Evolutionary conservation across 1,140 invertebrate species (phyloP), one percentile per base, ranked within the genome.

Genomic region (Drosophila sp.): DNA sequence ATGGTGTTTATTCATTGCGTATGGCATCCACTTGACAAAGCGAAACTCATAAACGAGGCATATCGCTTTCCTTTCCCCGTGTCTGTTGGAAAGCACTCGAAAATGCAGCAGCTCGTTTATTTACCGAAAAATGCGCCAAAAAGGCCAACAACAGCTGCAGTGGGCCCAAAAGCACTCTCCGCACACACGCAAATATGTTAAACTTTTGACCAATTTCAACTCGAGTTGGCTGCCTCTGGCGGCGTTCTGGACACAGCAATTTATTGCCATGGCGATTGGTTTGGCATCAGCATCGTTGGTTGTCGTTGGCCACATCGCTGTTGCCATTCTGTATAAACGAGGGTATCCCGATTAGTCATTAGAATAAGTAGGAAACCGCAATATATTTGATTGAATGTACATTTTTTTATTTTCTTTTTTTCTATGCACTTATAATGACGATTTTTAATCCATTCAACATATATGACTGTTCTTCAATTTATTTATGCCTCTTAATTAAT

Each of bases 131-230:
- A 84, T 84, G 76, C 77, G 66, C 73, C 70, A 66, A 80, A 86
- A 86, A 70, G 75, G 62, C 56, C 51, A 61, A 45, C 41, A 61
- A 40, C 48, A 74, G 57, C 64, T 69, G 79, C 45, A 34, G 50
- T 9, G 7, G 46, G 46, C 36, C 6, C 11, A 38, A 50, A 32
- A 32, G 69, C 45, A 54, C 67, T 45, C 54, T 73, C 38, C 58
- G 65, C 67, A 78, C 78, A 79, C 80, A 89, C 84, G 79, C 83
- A 89, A 89, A 89, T 89, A 89, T 89, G 79, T 89, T 89, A 89
- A 89, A 89, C 83, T 89, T 89, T 83, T 89, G 83, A 89, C 83
- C 83, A 89, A 89, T 89, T 89, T 89, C 79, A 89, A 83, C 83
- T 87, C 78, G 76, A 83, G 80, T 76, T 82, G 82, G 76, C 71